Conservation (phyloP, 2,888 invertebrate species). For the Acleris holmiana region DNA sequence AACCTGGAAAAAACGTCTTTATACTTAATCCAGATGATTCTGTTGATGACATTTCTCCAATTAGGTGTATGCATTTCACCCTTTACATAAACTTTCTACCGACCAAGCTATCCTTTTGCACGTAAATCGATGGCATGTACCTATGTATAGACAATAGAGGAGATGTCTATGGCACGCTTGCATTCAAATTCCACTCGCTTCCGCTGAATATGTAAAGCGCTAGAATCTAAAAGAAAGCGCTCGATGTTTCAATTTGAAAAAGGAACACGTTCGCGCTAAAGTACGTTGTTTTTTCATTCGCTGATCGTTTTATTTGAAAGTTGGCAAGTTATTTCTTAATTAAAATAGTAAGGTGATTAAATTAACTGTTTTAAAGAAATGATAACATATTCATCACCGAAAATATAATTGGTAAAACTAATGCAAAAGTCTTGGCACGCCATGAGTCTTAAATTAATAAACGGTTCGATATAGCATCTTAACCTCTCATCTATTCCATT, state of each 20-base stretch:
- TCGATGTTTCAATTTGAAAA: constrained; percentile 37
- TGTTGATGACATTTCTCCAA: neutral
- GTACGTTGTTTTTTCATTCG: constrained; percentile 16
- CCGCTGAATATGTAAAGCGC: constrained; percentile 33
- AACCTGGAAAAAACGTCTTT: too few species aligned
- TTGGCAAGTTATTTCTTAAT: neutral
- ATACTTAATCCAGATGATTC: too few species aligned
- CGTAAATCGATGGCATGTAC: constrained; percentile 8
- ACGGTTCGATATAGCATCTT: too few species aligned
- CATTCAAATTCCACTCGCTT: constrained; percentile 37
- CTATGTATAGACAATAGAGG: constrained; percentile 35
- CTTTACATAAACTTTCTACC: neutral
- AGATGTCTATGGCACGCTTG: constrained; percentile 34
- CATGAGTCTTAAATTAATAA: too few species aligned
- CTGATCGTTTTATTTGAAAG: constrained; percentile 31
- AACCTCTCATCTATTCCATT: too few species aligned
- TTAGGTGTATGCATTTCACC: neutral
- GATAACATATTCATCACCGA: too few species aligned
- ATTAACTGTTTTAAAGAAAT: too few species aligned
- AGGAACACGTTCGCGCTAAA: constrained; percentile 19
- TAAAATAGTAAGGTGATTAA: too few species aligned
- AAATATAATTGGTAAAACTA: too few species aligned
- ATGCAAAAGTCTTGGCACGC: too few species aligned
- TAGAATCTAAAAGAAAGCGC: constrained; percentile 34
- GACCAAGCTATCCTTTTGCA: constrained; percentile 14